Percentiles rank a stretch among this genome's conserved stretches.
Evolutionary conservation across 2,113 vertebrate species (phyloP).

Genomic region (Myotis lucifugus): DNA sequence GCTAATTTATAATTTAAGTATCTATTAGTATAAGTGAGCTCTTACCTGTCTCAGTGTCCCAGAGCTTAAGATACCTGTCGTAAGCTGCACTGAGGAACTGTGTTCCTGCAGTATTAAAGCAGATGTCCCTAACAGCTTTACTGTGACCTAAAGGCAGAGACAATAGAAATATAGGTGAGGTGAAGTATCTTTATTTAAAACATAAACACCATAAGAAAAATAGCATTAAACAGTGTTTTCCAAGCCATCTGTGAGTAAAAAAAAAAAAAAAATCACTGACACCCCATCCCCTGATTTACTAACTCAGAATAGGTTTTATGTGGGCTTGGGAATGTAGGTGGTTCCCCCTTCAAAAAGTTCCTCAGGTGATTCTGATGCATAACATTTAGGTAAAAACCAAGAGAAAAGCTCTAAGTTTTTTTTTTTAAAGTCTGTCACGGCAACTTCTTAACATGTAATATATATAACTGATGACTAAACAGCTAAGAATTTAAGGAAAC

Average conservation of each 20-base stretch:
- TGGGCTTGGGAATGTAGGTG: neutral
- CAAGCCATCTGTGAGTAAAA: neutral
- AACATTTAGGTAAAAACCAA: slow-evolving; percentile 22
- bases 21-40: neutral
- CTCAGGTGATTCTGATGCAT: slow-evolving; percentile 12
- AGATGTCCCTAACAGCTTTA: slow-evolving; percentile 98
- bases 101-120: slow-evolving; percentile 95
- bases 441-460: neutral
- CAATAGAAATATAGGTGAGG: slow-evolving; percentile 16
- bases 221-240: neutral
- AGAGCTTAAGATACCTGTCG: slow-evolving; percentile 97
- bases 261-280: neutral
- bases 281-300: neutral
- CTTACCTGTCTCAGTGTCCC: slow-evolving; percentile 98
- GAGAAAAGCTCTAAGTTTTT: neutral
- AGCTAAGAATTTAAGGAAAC: slow-evolving; percentile 47
- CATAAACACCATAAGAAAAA: neutral
- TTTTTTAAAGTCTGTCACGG: neutral
- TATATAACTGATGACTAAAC: neutral
- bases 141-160: slow-evolving; percentile 90
- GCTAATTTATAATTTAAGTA: neutral
- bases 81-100: slow-evolving; percentile 97
- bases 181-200: neutral
- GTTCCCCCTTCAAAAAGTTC: neutral
- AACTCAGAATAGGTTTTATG: neutral